Evolutionary conservation across 2,888 invertebrate genomes (phyloP), one percentile per base, ranked within the genome.

Genomic region (Lasioglossum calceatum): DNA sequence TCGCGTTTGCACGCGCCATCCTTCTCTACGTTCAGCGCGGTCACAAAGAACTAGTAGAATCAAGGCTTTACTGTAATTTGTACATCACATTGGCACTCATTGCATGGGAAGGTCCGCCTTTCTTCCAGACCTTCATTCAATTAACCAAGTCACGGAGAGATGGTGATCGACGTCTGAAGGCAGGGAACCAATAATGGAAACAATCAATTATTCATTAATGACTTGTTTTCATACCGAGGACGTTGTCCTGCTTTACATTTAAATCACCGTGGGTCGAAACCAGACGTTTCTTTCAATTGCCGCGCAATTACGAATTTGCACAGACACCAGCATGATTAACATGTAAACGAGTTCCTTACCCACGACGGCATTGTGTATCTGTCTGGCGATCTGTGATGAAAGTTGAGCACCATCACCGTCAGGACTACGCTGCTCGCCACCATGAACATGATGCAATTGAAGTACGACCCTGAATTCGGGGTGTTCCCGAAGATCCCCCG

Each of bases 381-480:
- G 95, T 99, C 99, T 87, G 99, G 98, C 92, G 98, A 98, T 94
- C 99, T 97, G 96, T 99, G 99, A 96, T 99, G 99, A 96, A 98
- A 99, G 96, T 99, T 99, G 92, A 99, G 97, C 92, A 99, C 99
- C 93, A 99, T 98, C 92, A 99, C 99, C 80, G 99, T 99, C 94
- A 99, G 97, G 93, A 99, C 98, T 95, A 99, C 99, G 90, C 99
- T 99, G 89, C 99, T 98, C 86, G 99, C 99, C 96, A 99, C 99
- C 99, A 99, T 99, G 96, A 99, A 98, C 99, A 99, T 99, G 96
- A 99, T 99, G 97, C 99, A 99, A 96, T 99, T 99, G 97, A 99
- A 99, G 97, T 99, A 99, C 93, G 99, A 98, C 95, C 99, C 99
- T 98, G 97, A 92, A 95, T 93, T 88, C 92, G 94, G 92, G 92